Evolutionary conservation across 2,113 vertebrate species (phyloP).

Genomic region (Drymodes brunneopygia): DNA sequence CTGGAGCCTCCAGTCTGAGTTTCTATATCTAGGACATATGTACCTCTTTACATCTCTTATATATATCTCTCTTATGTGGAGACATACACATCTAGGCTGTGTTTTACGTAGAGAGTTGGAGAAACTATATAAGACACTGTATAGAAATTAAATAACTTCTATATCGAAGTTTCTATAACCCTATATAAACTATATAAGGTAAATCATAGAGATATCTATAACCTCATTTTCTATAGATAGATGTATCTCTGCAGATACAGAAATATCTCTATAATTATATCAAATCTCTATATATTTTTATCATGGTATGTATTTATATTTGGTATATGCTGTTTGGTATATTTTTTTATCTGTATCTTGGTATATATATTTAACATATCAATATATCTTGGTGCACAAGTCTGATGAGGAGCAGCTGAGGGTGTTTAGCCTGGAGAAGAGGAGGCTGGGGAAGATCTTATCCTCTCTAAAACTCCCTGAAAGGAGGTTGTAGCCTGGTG

Average conservation of each 20-base stretch:
- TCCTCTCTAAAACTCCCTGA: not conserved
- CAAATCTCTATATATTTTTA: not conserved
- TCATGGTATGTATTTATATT: not conserved
- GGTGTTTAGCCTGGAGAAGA: not conserved
- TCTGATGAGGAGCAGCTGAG: not conserved
- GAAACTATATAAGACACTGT: not conserved
- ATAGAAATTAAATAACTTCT: not conserved
- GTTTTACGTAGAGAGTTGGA: not conserved
- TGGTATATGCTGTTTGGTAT: not conserved
- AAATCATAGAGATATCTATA: not conserved
- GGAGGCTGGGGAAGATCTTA: not conserved
- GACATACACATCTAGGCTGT: not conserved
- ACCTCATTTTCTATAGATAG: not conserved
- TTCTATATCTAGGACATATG: accelerated
- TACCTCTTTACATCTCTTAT: not conserved
- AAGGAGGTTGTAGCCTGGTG: not conserved
- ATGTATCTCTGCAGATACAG: not conserved
- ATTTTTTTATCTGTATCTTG: not conserved
- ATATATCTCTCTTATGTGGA: not conserved
- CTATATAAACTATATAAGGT: not conserved
- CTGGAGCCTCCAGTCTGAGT: not conserved
- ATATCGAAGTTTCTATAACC: not conserved
- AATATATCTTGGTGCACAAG: not conserved
- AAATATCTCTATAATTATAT: not conserved
- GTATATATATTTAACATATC: not conserved